Evolutionary conservation across 2,888 invertebrate species (phyloP), one percentile per base, ranked within the genome.

Genomic region (Drosophila borealis): DNA sequence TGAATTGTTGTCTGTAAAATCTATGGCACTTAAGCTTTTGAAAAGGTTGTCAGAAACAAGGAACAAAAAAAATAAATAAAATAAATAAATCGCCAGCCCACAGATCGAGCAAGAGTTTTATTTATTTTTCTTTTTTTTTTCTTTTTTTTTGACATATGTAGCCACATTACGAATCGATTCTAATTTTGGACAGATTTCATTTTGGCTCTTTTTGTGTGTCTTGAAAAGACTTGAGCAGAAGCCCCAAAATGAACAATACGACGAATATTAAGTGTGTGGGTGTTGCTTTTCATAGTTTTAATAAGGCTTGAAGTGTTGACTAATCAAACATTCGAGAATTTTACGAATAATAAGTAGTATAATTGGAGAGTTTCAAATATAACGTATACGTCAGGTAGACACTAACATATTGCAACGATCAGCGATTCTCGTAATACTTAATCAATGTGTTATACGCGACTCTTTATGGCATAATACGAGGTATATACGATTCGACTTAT

Each of bases 151-250:
- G 74, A 72, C 84, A 82, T 70, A 82, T 78, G 61, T 63, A 46
- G 55, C 49, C 69, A 65, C 62, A 84, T 89, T 89, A 87, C 80
- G 86, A 86, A 88, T 86, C 79, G 69, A 64, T 60, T 83, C 89
- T 89, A 87, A 89, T 78, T 87, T 89, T 89, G 81, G 83, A 74
- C 67, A 65, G 59, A 56, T 69, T 68, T 77, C 67, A 56, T 63
- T 42, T 41, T 51, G 14, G 54, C 33, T 48, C 25, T 50, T 55
- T 62, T 61, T 39, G 29, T 68, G 44, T 11, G 29, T 49, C 46
- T 41, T 41, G 59, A 41, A 42, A 49, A 69, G 70, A 51, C 50
- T 50, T 33, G 21, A 44, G 61, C 49, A 76, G 66, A 63, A 71
- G 74, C 71, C 67, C 67, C 74, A 71, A 72, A 65, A 46, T 29